Percentiles rank a stretch among this genome's conserved stretches.
phyloP scores from a whole-genome alignment of 2,113 vertebrate species.

The Sprattus sprattus region DNA sequence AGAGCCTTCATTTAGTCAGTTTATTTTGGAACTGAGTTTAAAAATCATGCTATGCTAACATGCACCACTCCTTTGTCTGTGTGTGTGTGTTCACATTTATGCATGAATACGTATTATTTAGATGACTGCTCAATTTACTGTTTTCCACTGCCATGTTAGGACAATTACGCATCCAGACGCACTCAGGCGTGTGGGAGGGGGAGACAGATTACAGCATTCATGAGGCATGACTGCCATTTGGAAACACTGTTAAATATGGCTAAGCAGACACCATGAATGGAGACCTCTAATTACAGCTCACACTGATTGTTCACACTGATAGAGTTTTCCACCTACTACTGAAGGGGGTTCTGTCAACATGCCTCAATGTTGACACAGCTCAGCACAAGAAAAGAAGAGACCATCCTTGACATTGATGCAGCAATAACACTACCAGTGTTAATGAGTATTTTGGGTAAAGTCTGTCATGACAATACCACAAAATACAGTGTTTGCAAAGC shows the following conservation, averaged over 20 bases:
- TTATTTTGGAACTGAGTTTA: neutral
- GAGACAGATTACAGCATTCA: neutral
- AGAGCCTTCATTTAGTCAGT: neutral
- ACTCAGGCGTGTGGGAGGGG: neutral
- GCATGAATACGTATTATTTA: conserved; percentile 1
- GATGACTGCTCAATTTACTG: neutral
- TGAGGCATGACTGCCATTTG: conserved; percentile 14
- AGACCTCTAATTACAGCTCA: conserved; percentile 28
- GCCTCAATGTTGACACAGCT: neutral
- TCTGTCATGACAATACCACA: neutral
- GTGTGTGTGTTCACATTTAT: neutral
- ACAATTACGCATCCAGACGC: neutral
- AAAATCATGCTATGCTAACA: neutral
- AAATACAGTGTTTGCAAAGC: no score
- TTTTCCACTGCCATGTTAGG: neutral
- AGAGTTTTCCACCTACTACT: neutral
- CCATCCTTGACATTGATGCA: neutral
- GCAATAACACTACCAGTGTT: neutral
- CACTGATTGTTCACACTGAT: neutral
- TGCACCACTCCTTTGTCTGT: neutral
- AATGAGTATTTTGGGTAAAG: neutral
- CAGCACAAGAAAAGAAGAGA: neutral
- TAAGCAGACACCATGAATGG: neutral
- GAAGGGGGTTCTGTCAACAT: neutral
- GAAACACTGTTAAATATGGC: neutral